Percentiles rank a stretch among this genome's conserved stretches.
Evolutionary conservation across 2,888 invertebrate genomes (phyloP).

Genomic region (Leucophora obtusa): DNA sequence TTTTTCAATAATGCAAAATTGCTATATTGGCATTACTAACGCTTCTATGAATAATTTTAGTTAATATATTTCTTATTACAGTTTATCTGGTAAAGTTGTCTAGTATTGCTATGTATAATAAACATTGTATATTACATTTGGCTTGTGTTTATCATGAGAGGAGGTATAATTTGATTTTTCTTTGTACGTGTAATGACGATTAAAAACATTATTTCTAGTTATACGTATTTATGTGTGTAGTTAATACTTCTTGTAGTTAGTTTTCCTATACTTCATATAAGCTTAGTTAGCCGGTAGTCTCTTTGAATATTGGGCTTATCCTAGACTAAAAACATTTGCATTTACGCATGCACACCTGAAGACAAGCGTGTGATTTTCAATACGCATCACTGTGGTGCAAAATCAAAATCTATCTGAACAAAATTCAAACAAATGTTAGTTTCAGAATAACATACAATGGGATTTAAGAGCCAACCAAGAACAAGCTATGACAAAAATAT

Average conservation of each 20-base stretch:
- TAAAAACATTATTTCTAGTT: neutral
- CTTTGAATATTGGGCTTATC: neutral
- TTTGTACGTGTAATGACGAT: neutral
- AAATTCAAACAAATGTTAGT: too few relatives aligned
- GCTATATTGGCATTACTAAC: neutral
- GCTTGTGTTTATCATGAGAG: neutral
- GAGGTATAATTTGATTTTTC: neutral
- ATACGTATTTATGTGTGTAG: neutral
- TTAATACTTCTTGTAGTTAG: neutral
- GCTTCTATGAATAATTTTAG: too few relatives aligned
- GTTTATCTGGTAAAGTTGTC: neutral
- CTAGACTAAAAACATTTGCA: neutral
- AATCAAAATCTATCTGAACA: too few relatives aligned
- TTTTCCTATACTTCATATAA: neutral
- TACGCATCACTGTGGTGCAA: too few relatives aligned
- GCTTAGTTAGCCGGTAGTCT: neutral
- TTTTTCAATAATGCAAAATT: too few relatives aligned
- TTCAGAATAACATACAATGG: too few relatives aligned
- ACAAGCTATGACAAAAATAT: too few relatives aligned
- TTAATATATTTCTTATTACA: too few relatives aligned
- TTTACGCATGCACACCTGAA: neutral
- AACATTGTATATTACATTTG: too few relatives aligned
- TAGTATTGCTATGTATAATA: neutral
- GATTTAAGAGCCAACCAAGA: too few relatives aligned
- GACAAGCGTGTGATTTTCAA: neutral